A percentile compares a stretch with the other conserved stretches of the same genome.
phyloP scores from a whole-genome alignment of 1,140 invertebrate species.

The Brevipalpus yothersi region DNA sequence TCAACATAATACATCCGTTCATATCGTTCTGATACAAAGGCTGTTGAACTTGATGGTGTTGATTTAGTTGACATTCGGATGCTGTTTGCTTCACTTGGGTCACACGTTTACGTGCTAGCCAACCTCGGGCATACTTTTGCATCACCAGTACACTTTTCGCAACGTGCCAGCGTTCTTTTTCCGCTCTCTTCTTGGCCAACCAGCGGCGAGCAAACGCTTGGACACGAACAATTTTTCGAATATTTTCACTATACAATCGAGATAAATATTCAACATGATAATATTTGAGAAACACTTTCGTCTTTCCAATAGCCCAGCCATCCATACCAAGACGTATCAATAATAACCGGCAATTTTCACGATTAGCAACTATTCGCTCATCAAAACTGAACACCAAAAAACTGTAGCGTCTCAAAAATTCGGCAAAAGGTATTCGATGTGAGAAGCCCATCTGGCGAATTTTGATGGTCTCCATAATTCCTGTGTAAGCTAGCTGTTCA shows the following conservation, averaged over 20 bases:
- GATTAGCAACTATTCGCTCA: slow-evolving; percentile 37
- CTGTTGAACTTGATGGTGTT: no score
- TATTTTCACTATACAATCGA: slow-evolving; percentile 45
- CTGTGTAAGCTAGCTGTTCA: slow-evolving; percentile 48
- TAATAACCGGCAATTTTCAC: slow-evolving; percentile 41
- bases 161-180: slow-evolving; percentile 1
- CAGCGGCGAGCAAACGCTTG: slow-evolving; percentile 43
- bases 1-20: no score
- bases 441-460: slow-evolving; percentile 57
- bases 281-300: slow-evolving; percentile 60
- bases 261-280: slow-evolving; percentile 57
- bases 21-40: no score
- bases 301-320: slow-evolving; percentile 55
- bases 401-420: slow-evolving; percentile 54
- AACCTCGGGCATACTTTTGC: slow-evolving; percentile 57
- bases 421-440: slow-evolving; percentile 45
- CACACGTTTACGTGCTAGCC: slow-evolving; percentile 76
- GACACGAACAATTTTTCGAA: slow-evolving; percentile 37
- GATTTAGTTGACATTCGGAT: background rate
- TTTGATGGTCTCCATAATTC: slow-evolving; percentile 51
- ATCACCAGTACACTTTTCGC: background rate
- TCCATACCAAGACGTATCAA: slow-evolving; percentile 46
- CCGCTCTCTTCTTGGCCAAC: slow-evolving; percentile 26
- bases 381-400: slow-evolving; percentile 48
- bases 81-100: slow-evolving; percentile 29